A percentile compares a stretch with the other conserved stretches of the same genome.
Conservation (phyloP, 2,888 invertebrate genomes). For the Cyrtodaria siliqua region DNA sequence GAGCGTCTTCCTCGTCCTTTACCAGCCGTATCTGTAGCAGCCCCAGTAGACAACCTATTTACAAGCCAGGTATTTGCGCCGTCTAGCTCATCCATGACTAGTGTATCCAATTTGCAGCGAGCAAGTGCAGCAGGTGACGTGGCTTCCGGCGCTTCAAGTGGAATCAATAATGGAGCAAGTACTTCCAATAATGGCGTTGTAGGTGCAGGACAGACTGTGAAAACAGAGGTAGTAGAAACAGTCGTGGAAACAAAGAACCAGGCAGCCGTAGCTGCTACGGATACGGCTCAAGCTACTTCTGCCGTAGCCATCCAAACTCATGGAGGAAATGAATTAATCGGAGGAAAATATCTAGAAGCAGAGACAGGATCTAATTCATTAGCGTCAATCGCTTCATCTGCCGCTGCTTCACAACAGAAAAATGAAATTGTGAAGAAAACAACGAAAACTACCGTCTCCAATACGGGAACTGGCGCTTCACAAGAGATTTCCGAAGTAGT, state of each 20-base stretch:
- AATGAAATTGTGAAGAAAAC: conserved; percentile 37
- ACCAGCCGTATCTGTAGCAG: conserved; percentile 15
- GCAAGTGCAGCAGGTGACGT: too few relatives aligned
- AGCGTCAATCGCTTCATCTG: background rate
- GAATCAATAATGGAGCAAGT: too few relatives aligned
- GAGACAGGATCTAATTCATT: conserved; percentile 17
- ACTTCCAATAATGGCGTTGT: background rate
- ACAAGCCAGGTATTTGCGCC: too few relatives aligned
- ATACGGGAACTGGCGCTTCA: conserved; percentile 17
- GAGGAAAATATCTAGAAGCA: background rate
- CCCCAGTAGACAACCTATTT: conserved; percentile 16
- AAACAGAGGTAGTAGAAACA: conserved; percentile 50
- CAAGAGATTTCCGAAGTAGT: conserved; percentile 31
- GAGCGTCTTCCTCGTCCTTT: conserved; percentile 9
- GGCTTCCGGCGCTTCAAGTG: too few relatives aligned
- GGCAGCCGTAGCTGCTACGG: conserved; percentile 32
- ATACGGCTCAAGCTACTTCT: conserved; percentile 8
- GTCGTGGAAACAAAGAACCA: conserved; percentile 43
- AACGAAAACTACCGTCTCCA: conserved; percentile 41
- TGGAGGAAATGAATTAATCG: background rate
- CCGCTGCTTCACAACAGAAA: conserved; percentile 34
- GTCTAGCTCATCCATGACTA: too few relatives aligned
- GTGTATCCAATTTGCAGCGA: too few relatives aligned
- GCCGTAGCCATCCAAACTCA: background rate
- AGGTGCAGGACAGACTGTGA: conserved; percentile 27